Evolutionary conservation across 2,113 vertebrate genomes (phyloP), one percentile per base, ranked within the genome.

Genomic region (Calidris pugnax): DNA sequence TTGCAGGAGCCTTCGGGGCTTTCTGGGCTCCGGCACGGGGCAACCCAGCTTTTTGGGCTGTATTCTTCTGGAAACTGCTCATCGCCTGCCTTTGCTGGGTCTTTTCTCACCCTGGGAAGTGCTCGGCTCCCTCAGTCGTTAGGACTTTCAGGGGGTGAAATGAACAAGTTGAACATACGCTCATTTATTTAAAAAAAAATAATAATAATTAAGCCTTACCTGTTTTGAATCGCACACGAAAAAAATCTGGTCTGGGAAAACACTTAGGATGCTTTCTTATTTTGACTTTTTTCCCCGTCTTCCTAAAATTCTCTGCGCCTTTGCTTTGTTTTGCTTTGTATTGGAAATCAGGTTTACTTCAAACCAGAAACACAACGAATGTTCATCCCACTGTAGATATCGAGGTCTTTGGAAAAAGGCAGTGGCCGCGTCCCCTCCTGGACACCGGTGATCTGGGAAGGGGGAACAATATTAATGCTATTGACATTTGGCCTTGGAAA

Each of bases 381-480:
- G 79, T 85, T 14, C 75, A 33, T 41, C 60, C 60, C 13, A 0
- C 10, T 16, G 33, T 7, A 26, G 33, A n/a, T 14, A 3, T 1
- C 0, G 13, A 41, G 63, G 26, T 27, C 50, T 85, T 26, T 32
- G 77, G 39, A 7, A 23, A 59, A 41, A 51, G 28, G 47, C 39
- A 5, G 1, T 1, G 9, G 27, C 41, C 48, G 1, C 5, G 1
- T 81, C 9, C 12, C 26, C n/a, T 23, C 35, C 0, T 0, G 19
- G 64, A 12, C 35, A 22, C 35, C 41, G 5, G 13, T 12, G 62
- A 26, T 11, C 26, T 1, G 0, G n/a, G n/a, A 45, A 7, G 8
- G 26, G 32, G 56, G 10, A 7, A 3, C 0, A 3, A 48, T 4
- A 26, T 59, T 59, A 35, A 59, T 23, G 14, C 4, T 5, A 0